These are phyloP conservation scores for Chalcosyrphus nemorum DNA, from an alignment of 2,888 invertebrate genomes.

Conservation along the genomic window DNA sequence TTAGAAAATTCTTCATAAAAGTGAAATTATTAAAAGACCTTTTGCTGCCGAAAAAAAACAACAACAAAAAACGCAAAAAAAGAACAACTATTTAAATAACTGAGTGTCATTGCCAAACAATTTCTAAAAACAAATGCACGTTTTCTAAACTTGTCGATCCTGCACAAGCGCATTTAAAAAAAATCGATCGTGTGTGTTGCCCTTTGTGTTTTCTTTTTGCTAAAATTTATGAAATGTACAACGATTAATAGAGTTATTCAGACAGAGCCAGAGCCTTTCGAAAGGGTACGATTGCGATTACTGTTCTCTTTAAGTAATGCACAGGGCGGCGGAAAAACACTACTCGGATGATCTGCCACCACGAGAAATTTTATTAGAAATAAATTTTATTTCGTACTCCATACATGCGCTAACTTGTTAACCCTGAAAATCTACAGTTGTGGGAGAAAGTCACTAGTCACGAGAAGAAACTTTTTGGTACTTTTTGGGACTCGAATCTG, in stretches of 20 bases:
- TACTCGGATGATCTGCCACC: not conserved
- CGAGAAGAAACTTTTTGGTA: no score
- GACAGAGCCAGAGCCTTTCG: not conserved
- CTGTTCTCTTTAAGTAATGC: not conserved
- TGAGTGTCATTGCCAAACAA: slow-evolving; percentile 28
- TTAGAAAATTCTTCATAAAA: no score
- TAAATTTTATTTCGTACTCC: not conserved
- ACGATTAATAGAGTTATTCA: not conserved
- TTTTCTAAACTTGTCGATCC: not conserved
- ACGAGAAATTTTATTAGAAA: not conserved
- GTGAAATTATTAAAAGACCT: no score
- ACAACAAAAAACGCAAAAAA: no score
- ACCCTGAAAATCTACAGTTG: not conserved
- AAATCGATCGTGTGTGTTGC: not conserved
- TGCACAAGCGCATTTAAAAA: slow-evolving; percentile 6
- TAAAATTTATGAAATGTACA: not conserved
- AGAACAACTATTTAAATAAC: slow-evolving; percentile 21
- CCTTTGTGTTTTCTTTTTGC: not conserved
- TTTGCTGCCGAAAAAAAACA: no score
- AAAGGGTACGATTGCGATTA: not conserved
- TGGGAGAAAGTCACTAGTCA: not conserved
- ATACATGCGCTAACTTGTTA: not conserved
- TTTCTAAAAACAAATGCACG: slow-evolving; percentile 19
- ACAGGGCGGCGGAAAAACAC: not conserved
- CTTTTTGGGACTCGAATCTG: no score